Percentiles rank a stretch among this genome's conserved stretches.
Evolutionary conservation across 2,113 vertebrate species (phyloP).

Genomic region (Petrocephalus microphthalmus): DNA sequence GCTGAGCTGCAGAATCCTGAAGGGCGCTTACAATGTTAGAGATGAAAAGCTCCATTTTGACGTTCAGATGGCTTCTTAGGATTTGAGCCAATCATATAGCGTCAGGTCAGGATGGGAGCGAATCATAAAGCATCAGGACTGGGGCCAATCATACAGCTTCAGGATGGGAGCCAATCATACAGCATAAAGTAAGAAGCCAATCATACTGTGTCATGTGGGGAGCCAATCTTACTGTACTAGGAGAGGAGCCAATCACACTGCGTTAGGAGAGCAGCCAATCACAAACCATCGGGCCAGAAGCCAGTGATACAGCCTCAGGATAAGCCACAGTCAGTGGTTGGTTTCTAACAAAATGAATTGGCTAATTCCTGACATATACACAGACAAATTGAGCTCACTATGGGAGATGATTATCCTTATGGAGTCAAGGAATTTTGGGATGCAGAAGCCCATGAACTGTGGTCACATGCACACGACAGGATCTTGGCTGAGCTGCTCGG

Average conservation of each 20-base stretch:
- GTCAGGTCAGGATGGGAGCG: neutral
- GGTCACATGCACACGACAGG: neutral
- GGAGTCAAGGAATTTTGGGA: neutral
- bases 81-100: neutral
- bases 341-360: constrained; percentile 6
- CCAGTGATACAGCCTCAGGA: neutral
- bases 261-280: neutral
- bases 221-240: neutral
- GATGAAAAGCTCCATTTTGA: neutral
- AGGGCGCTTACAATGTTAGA: neutral
- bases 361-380: neutral
- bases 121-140: constrained; percentile 7
- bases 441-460: neutral
- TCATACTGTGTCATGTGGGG: neutral
- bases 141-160: neutral
- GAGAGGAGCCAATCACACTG: neutral
- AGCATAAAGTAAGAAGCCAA: neutral
- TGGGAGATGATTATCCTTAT: neutral
- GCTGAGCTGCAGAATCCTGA: neutral
- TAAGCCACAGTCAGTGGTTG: constrained; percentile 4
- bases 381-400: constrained; percentile 6
- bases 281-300: neutral
- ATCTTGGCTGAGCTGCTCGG: neutral
- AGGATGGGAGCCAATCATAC: neutral
- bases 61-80: neutral